Evolutionary conservation across 2,888 invertebrate species (phyloP).

Genomic region (Papilio demoleus): DNA sequence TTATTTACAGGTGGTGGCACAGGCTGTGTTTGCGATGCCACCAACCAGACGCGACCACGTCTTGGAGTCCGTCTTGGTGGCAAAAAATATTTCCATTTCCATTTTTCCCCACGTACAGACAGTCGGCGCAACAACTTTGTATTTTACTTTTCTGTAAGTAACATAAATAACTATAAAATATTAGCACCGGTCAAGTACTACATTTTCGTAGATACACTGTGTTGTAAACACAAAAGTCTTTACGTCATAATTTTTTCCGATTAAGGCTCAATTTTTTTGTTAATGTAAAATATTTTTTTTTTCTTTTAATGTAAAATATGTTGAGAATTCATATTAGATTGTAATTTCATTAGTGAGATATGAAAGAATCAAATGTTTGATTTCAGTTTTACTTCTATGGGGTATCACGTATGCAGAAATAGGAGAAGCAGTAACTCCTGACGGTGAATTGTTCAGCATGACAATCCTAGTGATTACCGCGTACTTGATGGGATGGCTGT

Average conservation of each 20-base stretch:
- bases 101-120: constrained; percentile 87
- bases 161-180: neutral
- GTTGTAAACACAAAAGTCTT: too few species aligned
- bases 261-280: too few species aligned
- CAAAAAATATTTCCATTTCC: constrained; percentile 87
- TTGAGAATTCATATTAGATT: too few species aligned
- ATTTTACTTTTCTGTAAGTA: constrained; percentile 74
- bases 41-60: constrained; percentile 80
- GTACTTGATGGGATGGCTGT: constrained; percentile 87
- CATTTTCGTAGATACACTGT: too few species aligned
- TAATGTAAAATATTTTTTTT: too few species aligned
- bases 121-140: constrained; percentile 68
- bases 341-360: too few species aligned
- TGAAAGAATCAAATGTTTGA: constrained; percentile 27
- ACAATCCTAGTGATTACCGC: constrained; percentile 86
- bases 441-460: constrained; percentile 87
- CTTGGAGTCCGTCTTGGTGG: constrained; percentile 88
- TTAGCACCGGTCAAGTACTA: too few species aligned
- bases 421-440: constrained; percentile 85
- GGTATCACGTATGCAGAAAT: constrained; percentile 86
- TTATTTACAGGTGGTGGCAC: constrained; percentile 84
- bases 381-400: constrained; percentile 86
- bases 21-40: constrained; percentile 87
- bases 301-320: too few species aligned
- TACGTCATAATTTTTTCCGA: too few species aligned